Base-by-base conservation (phyloP, 2,888 invertebrate species). In the Agrochola lota region DNA sequence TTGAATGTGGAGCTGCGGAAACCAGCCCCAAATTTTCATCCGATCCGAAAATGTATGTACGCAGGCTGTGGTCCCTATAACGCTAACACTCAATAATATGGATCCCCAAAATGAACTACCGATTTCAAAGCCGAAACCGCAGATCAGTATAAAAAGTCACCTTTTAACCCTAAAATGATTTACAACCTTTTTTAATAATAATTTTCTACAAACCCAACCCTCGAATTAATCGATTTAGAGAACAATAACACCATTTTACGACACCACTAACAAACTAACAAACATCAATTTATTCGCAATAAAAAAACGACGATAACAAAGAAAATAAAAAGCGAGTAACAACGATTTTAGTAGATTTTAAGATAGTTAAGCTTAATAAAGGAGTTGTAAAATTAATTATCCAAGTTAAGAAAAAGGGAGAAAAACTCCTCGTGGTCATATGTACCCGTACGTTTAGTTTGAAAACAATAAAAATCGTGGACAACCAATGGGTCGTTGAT, bases 401-500 rank as follows among this genome's bases (percentile, higher is more conserved):
- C 91, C 88, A 89, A 91, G 73, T 72, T 46, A 67, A 77, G 77
- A 74, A 87, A 87, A 87, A 77, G 70, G 49, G 64, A 91, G 92
- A 91, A 92, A 92, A 90, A 90, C 88, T 49, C n/a, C 0, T 30
- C 78, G 71, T 81, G 76, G 77, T 57, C 78, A 71, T 78, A 76
- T 88, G 77, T 86, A 77, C 92, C 94, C 93, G 91, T 94, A 94
- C 93, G 91, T 93, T 95, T 94, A 93, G 93, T 91, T 91, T 89
- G 93, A 94, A 96, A 96, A 96, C 96, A 96, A 96, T 96, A 96
- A 96, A 96, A 96, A 96, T 95, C 95, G 93, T 95, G 84, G 80
- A 87, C 91, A 90, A 88, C 92, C 91, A 92, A 93, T 92, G 93
- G 92, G 78, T 91, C 87, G 96, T 94, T 96, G 95, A 96, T 96